Base-by-base conservation (phyloP, 1,140 invertebrate genomes). In the Bombus superbus region DNA sequence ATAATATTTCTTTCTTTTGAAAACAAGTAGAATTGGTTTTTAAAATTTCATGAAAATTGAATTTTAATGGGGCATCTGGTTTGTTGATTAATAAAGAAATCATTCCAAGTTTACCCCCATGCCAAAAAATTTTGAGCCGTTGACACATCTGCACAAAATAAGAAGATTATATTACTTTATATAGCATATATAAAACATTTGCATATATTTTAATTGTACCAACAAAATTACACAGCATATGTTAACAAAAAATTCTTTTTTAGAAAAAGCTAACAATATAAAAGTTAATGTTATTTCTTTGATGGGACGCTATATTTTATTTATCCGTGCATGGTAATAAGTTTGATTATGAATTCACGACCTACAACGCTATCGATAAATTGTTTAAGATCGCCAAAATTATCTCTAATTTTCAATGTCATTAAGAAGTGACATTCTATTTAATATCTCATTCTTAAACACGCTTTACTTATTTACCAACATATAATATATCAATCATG, bases 61-160 rank as follows among this genome's bases (percentile, higher is more conserved):
- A 93, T 71, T 95, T 94, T 28, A 98, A 95, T 18, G 97, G 97
- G 87, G 95, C 94, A 94, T 98, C 96, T 2, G 98, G 98, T 92
- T 97, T 97, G 90, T 98, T 98, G 77, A 98, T 98, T 28, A 98
- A 94, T 38, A 96, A 92, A 1, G 98, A 97, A 83, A 95, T 94
- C 22, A 97, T 95, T 83, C 96, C 97, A 77, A 98, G 92, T 3
- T 95, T 90, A 40, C 91, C 93, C 1, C 97, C 97, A 80, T 94
- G 95, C 98, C 98, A 98, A 81, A 94, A 93, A 28, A 98, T 95
- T 88, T 97, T 94, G 90, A 96, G 97, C 38, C 96, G 95, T 85
- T 97, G 96, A 66, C 97, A 93, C 44, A 98, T 92, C 97, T 98
- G 94, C 73, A 96, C 18, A 22, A 53, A 85, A 89, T 82, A 93